Conservation (phyloP, 1,140 invertebrate genomes). For the Orchesella cincta region DNA sequence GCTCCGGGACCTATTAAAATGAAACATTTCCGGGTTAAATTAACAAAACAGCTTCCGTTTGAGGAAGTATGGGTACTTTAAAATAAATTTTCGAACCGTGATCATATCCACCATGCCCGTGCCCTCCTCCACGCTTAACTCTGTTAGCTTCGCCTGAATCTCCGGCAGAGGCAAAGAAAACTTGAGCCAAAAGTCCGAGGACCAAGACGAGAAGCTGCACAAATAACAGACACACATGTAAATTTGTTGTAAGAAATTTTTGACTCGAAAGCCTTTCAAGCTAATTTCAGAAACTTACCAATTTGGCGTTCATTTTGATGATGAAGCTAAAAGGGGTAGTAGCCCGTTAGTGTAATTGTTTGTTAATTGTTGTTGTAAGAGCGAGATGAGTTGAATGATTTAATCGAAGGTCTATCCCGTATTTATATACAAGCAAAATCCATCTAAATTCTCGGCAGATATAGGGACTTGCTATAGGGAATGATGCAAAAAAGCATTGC, state of each 20-base stretch:
- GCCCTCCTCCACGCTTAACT: slow-evolving; percentile 1
- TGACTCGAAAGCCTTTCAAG: no score
- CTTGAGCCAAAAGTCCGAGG: slow-evolving; percentile 17
- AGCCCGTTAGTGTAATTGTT: not conserved
- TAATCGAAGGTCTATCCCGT: not conserved
- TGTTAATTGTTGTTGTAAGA: not conserved
- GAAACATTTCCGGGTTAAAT: not conserved
- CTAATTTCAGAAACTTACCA: slow-evolving; percentile 10
- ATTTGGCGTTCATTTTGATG: slow-evolving; percentile 19
- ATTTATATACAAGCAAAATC: not conserved
- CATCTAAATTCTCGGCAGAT: not conserved
- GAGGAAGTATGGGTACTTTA: not conserved
- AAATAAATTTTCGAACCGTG: slow-evolving; percentile 1
- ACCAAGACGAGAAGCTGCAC: slow-evolving; percentile 11
- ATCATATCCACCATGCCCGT: slow-evolving; percentile 17
- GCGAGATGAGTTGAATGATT: slow-evolving; percentile 3
- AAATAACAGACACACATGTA: not conserved
- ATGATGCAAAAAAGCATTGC: not conserved
- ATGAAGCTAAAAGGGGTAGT: not conserved
- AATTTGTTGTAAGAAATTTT: not conserved
- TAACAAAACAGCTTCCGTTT: no score
- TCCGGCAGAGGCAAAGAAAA: slow-evolving; percentile 7
- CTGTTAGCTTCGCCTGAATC: slow-evolving; percentile 21
- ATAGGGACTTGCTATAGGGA: not conserved
- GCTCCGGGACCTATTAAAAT: slow-evolving; percentile 16